Evolutionary conservation across 2,797 vertebrate species (phyloP), one percentile per base, ranked within the genome.

Genomic region (Todus mexicanus): DNA sequence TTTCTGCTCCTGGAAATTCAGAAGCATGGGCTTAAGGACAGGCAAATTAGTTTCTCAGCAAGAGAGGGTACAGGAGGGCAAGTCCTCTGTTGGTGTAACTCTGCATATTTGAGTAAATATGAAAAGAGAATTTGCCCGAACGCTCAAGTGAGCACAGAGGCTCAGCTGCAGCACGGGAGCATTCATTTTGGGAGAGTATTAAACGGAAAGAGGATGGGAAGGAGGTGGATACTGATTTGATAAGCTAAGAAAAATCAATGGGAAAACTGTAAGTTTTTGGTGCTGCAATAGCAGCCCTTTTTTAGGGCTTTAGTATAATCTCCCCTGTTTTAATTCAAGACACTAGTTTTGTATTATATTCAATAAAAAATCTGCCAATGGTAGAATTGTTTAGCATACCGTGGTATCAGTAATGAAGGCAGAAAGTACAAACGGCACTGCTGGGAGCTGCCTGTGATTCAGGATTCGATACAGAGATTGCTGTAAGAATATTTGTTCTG

Each of bases 1-100:
- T 89, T 95, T 95, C 87, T 93, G 65, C 94, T 91, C 74, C 80
- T 89, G 77, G 51, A 94, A 94, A 90, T 87, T 87, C 90, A 73
- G 93, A 91, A 95, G 93, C 57, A 3, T 5, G 50, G 57, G 48
- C 25, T 93, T 90, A 60, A 56, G 77, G 50, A 72, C 83, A 66
- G 84, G 33, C n/a, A 92, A 89, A 73, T 48, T 40, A 27, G 38
- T 89, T 94, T 87, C 35, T 48, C 56, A 87, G 73, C 26, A 63
- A 77, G 61, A 59, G 33, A 75, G 19, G 16, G 21, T 68, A 60
- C 21, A 82, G 74, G 31, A 83, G 64, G 64, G 57, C 66, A 76
- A 87, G 65, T 75, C 40, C 5, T 81, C 68, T 59, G 54, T 42
- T 78, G 70, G 51, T 2, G 0, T 85, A 89, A 68, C 45, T 75